These are phyloP conservation scores for Heliothis subflexa DNA, from an alignment of 1,140 invertebrate genomes.

Conservation along the genomic window DNA sequence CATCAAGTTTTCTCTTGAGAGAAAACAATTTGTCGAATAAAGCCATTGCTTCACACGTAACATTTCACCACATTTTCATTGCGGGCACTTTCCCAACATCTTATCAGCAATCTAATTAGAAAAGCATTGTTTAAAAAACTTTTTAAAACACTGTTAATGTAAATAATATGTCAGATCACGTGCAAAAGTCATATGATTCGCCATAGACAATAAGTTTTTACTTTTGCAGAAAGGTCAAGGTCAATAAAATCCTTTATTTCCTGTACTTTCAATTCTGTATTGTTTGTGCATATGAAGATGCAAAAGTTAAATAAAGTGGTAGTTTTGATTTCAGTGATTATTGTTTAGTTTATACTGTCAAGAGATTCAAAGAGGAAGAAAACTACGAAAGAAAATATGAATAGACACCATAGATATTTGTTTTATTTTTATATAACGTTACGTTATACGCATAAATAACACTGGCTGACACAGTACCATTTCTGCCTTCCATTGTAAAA, in stretches of 20 bases:
- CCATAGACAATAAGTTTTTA: constrained; percentile 71
- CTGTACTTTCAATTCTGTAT: not conserved
- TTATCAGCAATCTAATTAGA: constrained; percentile 49
- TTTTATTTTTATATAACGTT: too few relatives aligned
- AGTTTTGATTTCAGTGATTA: too few relatives aligned
- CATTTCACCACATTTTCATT: constrained; percentile 66
- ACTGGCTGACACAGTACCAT: too few relatives aligned
- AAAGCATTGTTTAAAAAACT: constrained; percentile 57
- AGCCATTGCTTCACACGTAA: constrained; percentile 77
- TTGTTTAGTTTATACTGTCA: too few relatives aligned
- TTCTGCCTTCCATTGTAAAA: too few relatives aligned
- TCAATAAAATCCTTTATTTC: constrained; percentile 38
- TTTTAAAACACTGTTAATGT: constrained; percentile 67
- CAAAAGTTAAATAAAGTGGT: too few relatives aligned
- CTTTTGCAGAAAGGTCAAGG: constrained; percentile 69
- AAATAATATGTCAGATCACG: constrained; percentile 78
- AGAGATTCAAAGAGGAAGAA: too few relatives aligned
- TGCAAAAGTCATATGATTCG: constrained; percentile 82
- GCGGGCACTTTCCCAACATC: constrained; percentile 59
- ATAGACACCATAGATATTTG: too few relatives aligned
- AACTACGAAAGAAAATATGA: too few relatives aligned
- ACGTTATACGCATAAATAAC: too few relatives aligned
- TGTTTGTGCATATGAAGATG: not conserved
- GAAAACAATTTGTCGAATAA: constrained; percentile 81
- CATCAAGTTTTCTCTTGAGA: constrained; percentile 80